Base-by-base conservation (phyloP, 2,888 invertebrate species). In the Synergus japonicus region DNA sequence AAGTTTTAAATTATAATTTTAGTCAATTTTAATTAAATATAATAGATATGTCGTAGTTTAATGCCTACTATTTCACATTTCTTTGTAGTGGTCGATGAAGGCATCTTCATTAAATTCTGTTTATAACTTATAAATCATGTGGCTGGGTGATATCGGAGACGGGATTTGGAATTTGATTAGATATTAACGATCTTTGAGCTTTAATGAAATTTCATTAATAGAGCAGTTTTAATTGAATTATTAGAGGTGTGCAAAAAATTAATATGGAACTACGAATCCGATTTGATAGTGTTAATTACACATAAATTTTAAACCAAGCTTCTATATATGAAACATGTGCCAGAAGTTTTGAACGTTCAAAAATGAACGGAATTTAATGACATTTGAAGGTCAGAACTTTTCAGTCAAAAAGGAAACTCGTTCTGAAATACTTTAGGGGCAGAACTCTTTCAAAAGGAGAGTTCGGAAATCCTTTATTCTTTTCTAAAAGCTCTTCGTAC, bases 91-190 rank as follows among this genome's bases (percentile, higher is more conserved):
- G 22, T 15, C 44, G 73, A 22, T 12, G 9, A 76, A 49, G 46
- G 46, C 41, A 29, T 65, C 73, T 76, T 46, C 54, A 29, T 60
- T 22, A 60, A 22, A 60, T 60, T 60, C 54, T 54, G 54, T n/a
- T 54, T 54, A 54, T 54, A 54, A 54, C n/a, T n/a, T 7, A 54
- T 54, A 54, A 54, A 54, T 54, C 54, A 54, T 4, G 12, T 60
- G 60, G 22, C 22, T 22, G 0, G 60, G 22, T 60, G 22, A 10
- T 60, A 22, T 18, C 9, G 54, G 2, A 54, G 7, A 54, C 15
- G 54, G 13, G n/a, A 54, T 54, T 12, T n/a, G 18, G 22, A 60
- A 60, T 60, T 60, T 10, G 10, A 29, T 29, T 29, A 29, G 63
- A 29, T 63, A 18, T 63, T 29, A 5, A 29, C 4, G 63, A 63